Percentiles rank a stretch among this genome's conserved stretches.
Evolutionary conservation across 2,113 vertebrate species (phyloP).

Genomic region (Etheostoma cragini): DNA sequence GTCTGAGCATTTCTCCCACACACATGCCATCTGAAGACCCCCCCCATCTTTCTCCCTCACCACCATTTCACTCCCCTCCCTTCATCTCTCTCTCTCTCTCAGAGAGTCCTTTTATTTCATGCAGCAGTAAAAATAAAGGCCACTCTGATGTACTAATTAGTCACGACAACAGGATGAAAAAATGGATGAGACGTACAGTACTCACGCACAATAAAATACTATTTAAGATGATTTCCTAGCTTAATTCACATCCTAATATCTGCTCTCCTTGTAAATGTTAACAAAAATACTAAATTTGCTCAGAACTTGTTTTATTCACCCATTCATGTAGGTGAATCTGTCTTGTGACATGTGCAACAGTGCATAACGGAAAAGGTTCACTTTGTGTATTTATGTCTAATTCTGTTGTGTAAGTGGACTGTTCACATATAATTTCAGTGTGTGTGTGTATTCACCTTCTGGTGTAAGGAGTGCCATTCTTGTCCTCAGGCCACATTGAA

Average conservation of each 20-base stretch:
- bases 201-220: background rate
- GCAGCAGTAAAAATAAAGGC: background rate
- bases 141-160: constrained; percentile 33
- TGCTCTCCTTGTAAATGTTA: background rate
- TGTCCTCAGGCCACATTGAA: background rate
- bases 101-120: constrained; percentile 12
- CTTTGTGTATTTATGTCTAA: constrained; percentile 12
- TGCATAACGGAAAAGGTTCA: background rate
- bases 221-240: background rate
- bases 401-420: background rate
- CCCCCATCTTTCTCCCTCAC: background rate
- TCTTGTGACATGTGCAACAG: background rate
- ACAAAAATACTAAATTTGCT: background rate
- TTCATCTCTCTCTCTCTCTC: background rate
- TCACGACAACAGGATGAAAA: constrained; percentile 37
- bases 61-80: background rate
- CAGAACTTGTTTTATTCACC: background rate
- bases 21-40: constrained; percentile 25
- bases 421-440: background rate
- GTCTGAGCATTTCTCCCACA: constrained; percentile 44
- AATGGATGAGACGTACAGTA: background rate
- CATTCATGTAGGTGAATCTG: background rate
- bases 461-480: background rate
- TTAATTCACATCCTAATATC: background rate
- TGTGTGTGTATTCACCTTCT: constrained; percentile 11